Percentiles rank a stretch among this genome's conserved stretches.
These are phyloP conservation scores for Camelus dromedarius DNA, from an alignment of 2,113 vertebrate genomes.

Conservation along the genomic window DNA sequence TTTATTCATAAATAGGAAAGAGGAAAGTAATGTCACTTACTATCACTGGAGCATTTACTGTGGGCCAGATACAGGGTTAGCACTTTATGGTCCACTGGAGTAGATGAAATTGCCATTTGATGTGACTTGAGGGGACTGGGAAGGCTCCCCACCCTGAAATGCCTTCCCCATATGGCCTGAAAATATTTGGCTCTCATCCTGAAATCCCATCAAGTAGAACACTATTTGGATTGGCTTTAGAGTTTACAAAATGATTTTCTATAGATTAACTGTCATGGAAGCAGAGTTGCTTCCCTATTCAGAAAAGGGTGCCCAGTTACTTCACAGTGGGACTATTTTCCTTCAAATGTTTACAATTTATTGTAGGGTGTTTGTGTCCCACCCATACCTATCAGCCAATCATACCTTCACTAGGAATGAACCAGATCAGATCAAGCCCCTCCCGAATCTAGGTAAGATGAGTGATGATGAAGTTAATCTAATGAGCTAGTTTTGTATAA, in stretches of 20 bases:
- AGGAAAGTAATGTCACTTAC: neutral
- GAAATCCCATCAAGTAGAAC: neutral
- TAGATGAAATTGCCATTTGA: neutral
- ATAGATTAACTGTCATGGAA: neutral
- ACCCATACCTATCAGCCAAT: neutral
- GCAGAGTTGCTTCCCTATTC: neutral
- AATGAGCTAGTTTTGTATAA: constrained; percentile 16
- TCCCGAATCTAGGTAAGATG: neutral
- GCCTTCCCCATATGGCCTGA: neutral
- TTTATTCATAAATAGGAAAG: neutral
- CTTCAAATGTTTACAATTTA: neutral
- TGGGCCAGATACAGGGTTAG: neutral
- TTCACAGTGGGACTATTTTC: neutral
- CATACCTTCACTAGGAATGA: neutral
- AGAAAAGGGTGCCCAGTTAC: neutral
- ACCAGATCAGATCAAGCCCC: neutral
- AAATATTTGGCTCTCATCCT: neutral
- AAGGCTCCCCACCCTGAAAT: neutral
- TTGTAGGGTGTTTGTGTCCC: neutral
- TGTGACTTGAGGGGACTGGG: neutral
- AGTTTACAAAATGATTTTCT: neutral
- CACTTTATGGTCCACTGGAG: neutral
- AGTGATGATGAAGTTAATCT: neutral
- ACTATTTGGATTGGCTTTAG: neutral
- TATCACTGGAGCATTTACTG: neutral